Evolutionary conservation across 2,888 invertebrate genomes (phyloP).

Genomic region (Xylophagus ater): DNA sequence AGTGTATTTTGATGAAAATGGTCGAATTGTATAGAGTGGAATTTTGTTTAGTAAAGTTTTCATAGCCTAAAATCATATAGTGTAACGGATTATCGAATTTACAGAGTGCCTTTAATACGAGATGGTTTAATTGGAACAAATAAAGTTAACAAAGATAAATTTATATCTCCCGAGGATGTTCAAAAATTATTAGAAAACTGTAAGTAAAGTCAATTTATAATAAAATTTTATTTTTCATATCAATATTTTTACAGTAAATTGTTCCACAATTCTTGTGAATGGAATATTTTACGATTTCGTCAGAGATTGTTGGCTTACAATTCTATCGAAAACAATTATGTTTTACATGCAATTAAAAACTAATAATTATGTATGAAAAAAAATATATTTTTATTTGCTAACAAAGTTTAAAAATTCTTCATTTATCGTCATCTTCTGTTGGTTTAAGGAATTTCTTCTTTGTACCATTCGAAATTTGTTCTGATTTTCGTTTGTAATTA

Average conservation of each 20-base stretch:
- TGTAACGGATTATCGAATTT: constrained; percentile 8
- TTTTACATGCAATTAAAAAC: too few relatives aligned
- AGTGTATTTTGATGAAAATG: too few relatives aligned
- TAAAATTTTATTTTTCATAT: constrained; percentile 3
- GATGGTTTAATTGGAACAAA: constrained; percentile 55
- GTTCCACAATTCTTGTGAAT: constrained; percentile 57
- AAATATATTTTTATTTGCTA: too few relatives aligned
- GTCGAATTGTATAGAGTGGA: too few relatives aligned
- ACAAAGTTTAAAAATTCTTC: too few relatives aligned
- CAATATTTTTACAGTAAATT: constrained; percentile 46
- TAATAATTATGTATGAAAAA: too few relatives aligned
- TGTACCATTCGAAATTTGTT: too few relatives aligned
- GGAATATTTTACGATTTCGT: constrained; percentile 72
- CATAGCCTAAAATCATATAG: too few relatives aligned
- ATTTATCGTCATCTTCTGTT: too few relatives aligned
- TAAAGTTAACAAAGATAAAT: constrained; percentile 52
- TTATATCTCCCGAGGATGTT: constrained; percentile 70
- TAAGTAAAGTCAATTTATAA: constrained; percentile 41
- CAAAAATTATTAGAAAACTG: constrained; percentile 57
- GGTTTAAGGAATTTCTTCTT: constrained; percentile 13
- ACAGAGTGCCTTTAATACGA: constrained; percentile 57
- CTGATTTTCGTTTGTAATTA: constrained; percentile 21
- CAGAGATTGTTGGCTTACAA: too few relatives aligned
- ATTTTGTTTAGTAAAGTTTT: too few relatives aligned
- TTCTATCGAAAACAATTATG: too few relatives aligned